Evolutionary conservation across 1,140 invertebrate species (phyloP), one percentile per base, ranked within the genome.

Genomic region (Cherax quadricarinatus): DNA sequence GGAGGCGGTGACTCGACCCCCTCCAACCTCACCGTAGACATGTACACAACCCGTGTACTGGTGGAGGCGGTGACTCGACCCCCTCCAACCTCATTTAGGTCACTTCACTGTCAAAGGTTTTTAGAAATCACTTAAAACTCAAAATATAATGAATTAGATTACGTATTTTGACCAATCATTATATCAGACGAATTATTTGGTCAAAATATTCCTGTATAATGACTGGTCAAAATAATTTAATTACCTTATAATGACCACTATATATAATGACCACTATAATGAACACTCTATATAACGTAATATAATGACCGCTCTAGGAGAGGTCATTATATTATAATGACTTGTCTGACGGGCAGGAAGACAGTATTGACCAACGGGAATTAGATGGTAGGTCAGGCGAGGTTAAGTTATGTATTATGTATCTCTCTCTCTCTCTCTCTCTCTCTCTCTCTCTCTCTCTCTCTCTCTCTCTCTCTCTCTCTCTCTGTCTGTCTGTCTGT

Each of bases 381-480:
- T n/a, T 70, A n/a, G 66, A 70, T 18, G 66, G 14, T 1, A 70
- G 14, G 1, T 70, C 66, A 16, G n/a, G n/a, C 0, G 4, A 41
- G 18, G 4, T 10, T 0, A 2, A 6, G 10, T 9, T 1, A 9
- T 18, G 4, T 41, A 41, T 14, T 57, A 14, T 57, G 7, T 57
- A 7, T 1, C 6, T 57, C 53, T 57, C 53, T 57, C 81, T 83
- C 62, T 78, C 57, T 91, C 60, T 84, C 41, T 51, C 48, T 24
- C 81, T 83, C 81, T 57, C 49, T 49, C n/a, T 57, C 81, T 57
- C 53, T n/a, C 49, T 83, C 81, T 57, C 53, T 57, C 41, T 83
- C 81, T 57, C 53, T 57, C 18, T 83, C 41, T 48, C 80, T 82
- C 80, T 48, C 80, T 82, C 30, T 82, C 80, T 48, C 80, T 82